Evolutionary conservation across 2,888 invertebrate genomes (phyloP).

Genomic region (Brenthis hecate): DNA sequence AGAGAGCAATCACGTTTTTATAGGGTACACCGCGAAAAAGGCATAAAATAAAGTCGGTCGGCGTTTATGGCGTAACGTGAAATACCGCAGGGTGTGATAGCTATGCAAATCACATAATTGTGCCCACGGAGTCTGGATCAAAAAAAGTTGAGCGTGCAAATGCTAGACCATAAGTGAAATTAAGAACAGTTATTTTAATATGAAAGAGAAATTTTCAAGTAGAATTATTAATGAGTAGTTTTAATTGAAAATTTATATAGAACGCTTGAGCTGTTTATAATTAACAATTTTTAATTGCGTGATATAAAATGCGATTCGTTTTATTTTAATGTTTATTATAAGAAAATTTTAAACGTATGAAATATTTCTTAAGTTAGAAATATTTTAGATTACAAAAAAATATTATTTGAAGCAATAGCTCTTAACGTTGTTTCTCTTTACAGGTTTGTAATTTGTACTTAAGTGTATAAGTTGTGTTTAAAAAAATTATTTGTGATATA

Average conservation of each 20-base stretch:
- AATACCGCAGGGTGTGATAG: constrained; percentile 46
- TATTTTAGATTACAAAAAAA: no score
- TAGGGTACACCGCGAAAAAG: constrained; percentile 41
- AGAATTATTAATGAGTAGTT: constrained; percentile 26
- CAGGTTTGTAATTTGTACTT: no score
- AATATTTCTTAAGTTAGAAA: no score
- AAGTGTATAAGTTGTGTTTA: no score
- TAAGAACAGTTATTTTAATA: constrained; percentile 27
- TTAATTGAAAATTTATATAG: constrained; percentile 21
- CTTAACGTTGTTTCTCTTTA: no score
- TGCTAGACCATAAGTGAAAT: constrained; percentile 33
- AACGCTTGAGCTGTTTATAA: not conserved
- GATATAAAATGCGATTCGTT: not conserved
- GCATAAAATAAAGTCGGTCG: constrained; percentile 44
- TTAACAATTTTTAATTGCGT: not conserved
- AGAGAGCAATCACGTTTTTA: constrained; percentile 38
- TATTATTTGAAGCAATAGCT: no score
- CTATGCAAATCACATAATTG: constrained; percentile 69
- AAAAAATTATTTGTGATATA: no score
- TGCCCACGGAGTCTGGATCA: constrained; percentile 45
- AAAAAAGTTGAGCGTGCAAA: constrained; percentile 39
- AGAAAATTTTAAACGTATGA: no score
- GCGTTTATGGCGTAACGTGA: constrained; percentile 42
- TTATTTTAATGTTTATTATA: no score
- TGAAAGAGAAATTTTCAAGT: constrained; percentile 26